Evolutionary conservation across 2,888 invertebrate species (phyloP).

Genomic region (Poecilus cupreus): DNA sequence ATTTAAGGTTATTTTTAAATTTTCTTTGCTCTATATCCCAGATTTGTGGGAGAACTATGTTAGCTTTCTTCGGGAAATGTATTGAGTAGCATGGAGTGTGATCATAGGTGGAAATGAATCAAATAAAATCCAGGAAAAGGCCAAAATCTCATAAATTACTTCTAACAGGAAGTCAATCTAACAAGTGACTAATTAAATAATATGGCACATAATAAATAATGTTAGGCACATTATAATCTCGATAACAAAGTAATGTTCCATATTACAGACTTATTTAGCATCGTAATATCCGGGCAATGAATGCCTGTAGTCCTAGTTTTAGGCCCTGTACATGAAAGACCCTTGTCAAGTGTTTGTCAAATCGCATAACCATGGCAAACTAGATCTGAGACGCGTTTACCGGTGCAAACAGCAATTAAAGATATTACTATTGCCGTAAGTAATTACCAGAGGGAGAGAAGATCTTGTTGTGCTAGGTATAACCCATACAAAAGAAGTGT

Average conservation of each 20-base stretch:
- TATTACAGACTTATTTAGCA: background rate
- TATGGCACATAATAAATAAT: background rate
- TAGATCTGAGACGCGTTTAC: background rate
- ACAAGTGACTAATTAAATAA: too few relatives aligned
- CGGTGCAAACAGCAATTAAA: background rate
- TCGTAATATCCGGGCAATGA: background rate
- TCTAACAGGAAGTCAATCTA: too few relatives aligned
- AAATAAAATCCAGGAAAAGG: too few relatives aligned
- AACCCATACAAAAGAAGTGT: constrained; percentile 3
- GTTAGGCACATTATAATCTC: constrained; percentile 8
- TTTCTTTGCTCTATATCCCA: too few relatives aligned
- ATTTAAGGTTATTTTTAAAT: too few relatives aligned
- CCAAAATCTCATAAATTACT: too few relatives aligned
- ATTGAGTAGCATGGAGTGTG: too few relatives aligned
- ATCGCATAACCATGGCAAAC: constrained; percentile 14
- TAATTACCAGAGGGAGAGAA: constrained; percentile 3
- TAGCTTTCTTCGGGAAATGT: too few relatives aligned
- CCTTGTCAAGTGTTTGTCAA: constrained; percentile 20
- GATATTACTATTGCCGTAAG: constrained; percentile 27
- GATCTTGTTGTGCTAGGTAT: background rate
- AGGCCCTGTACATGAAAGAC: background rate
- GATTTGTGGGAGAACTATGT: too few relatives aligned
- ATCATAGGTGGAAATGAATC: too few relatives aligned
- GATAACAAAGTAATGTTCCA: background rate
- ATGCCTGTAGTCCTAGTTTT: background rate